These are phyloP conservation scores for Lynx canadensis DNA, from an alignment of 2,113 vertebrate species.

Conservation along the genomic window DNA sequence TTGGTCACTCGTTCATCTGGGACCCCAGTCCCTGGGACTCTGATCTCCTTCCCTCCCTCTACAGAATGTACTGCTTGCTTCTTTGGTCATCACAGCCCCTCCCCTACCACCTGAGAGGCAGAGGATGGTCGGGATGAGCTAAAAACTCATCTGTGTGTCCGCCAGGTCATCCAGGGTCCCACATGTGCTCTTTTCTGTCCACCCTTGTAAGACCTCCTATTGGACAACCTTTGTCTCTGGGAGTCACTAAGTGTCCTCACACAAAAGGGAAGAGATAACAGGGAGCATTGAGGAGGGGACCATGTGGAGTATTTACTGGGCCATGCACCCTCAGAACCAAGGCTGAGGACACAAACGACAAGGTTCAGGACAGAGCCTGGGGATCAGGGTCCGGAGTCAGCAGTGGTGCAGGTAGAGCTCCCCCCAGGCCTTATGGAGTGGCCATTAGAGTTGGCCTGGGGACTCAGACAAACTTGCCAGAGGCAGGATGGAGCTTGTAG, in stretches of 20 bases:
- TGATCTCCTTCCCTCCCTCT: not conserved
- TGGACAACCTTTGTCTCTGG: not conserved
- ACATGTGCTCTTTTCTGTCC: not conserved
- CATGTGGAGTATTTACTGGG: no score
- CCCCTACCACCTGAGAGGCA: not conserved
- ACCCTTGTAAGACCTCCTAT: no score
- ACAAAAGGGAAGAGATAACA: not conserved
- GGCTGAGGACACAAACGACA: no score
- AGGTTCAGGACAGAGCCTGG: no score
- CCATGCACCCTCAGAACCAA: not conserved
- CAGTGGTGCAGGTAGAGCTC: no score
- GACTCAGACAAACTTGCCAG: not conserved
- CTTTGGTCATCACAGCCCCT: not conserved
- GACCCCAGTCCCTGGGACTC: not conserved
- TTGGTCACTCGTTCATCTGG: not conserved
- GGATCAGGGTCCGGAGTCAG: not conserved
- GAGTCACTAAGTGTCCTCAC: not conserved
- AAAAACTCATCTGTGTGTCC: not conserved
- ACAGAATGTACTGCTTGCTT: not conserved
- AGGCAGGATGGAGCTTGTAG: no score
- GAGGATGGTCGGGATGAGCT: not conserved
- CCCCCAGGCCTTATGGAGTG: not conserved
- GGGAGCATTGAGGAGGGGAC: not conserved
- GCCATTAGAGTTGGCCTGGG: not conserved
- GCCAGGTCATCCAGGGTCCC: not conserved